phyloP scores from a whole-genome alignment of 2,888 invertebrate genomes.

The Lysandra coridon region DNA sequence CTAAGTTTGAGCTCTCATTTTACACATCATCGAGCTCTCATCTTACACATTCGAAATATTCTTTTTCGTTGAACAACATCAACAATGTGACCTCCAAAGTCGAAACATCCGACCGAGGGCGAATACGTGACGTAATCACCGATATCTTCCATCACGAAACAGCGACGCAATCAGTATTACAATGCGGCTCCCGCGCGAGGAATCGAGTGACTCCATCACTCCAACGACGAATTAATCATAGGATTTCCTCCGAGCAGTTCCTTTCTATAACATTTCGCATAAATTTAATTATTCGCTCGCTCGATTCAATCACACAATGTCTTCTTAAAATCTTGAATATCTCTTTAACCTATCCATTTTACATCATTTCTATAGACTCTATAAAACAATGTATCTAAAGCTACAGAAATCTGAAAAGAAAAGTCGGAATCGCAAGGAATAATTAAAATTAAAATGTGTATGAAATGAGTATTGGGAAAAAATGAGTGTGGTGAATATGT shows the following conservation, averaged over 20 bases:
- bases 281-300: conserved; percentile 66
- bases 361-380: conserved; percentile 50
- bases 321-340: conserved; percentile 50
- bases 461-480: background rate
- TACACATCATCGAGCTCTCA: background rate
- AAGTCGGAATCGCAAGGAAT: conserved; percentile 56
- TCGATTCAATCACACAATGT: conserved; percentile 44
- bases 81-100: background rate
- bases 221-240: conserved; percentile 73
- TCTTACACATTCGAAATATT: background rate
- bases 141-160: conserved; percentile 21
- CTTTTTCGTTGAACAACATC: background rate
- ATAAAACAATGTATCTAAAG: conserved; percentile 42
- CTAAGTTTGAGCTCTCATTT: background rate
- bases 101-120: background rate
- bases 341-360: conserved; percentile 53
- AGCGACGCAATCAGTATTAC: conserved; percentile 34
- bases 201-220: conserved; percentile 64
- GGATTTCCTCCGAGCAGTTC: conserved; percentile 77
- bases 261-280: conserved; percentile 79
- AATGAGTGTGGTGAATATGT: conserved; percentile 42
- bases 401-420: conserved; percentile 62
- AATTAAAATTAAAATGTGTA: conserved; percentile 48
- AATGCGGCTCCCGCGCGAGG: conserved; percentile 46
- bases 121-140: background rate